Percentiles rank a stretch among this genome's conserved stretches.
Conservation (phyloP, 2,888 invertebrate genomes). For the Athalia circularis region DNA sequence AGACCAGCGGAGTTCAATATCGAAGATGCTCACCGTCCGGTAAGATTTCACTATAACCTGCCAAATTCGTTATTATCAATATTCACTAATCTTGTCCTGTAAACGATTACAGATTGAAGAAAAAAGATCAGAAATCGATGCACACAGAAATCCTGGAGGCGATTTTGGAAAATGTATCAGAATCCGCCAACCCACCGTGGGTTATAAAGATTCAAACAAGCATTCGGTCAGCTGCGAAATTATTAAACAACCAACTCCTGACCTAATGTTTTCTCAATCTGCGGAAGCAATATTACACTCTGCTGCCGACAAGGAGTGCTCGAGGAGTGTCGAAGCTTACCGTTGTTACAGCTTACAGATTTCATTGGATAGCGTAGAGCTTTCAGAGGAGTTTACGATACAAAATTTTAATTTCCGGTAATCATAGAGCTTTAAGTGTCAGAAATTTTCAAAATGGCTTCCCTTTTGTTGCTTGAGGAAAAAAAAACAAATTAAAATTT, state of each 20-base stretch:
- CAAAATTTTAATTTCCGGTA: slow-evolving; percentile 68
- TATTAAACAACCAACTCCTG: slow-evolving; percentile 37
- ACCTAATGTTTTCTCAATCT: slow-evolving; percentile 44
- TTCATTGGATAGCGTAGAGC: slow-evolving; percentile 60
- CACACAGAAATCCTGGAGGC: slow-evolving; percentile 62
- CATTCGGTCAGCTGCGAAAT: slow-evolving; percentile 43
- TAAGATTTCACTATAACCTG: not conserved
- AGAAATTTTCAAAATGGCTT: not conserved
- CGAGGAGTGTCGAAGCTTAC: slow-evolving; percentile 60
- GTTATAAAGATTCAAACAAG: slow-evolving; percentile 46
- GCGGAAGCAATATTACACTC: slow-evolving; percentile 35
- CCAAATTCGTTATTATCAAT: not conserved
- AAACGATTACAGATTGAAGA: slow-evolving; percentile 41
- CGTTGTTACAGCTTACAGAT: slow-evolving; percentile 67
- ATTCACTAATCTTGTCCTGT: not conserved
- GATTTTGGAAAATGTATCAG: slow-evolving; percentile 58
- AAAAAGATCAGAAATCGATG: slow-evolving; percentile 57
- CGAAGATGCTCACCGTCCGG: slow-evolving; percentile 8
- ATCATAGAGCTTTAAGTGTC: not conserved
- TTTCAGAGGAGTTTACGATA: slow-evolving; percentile 55
- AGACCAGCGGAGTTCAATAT: not conserved
- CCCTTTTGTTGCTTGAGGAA: not conserved
- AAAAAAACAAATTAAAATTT: slow-evolving; percentile 33
- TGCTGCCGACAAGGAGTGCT: slow-evolving; percentile 44
- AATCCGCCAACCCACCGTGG: slow-evolving; percentile 20